Percentiles rank a stretch among this genome's conserved stretches.
phyloP scores from a whole-genome alignment of 1,140 invertebrate genomes.

The Drosophila micromelanica region DNA sequence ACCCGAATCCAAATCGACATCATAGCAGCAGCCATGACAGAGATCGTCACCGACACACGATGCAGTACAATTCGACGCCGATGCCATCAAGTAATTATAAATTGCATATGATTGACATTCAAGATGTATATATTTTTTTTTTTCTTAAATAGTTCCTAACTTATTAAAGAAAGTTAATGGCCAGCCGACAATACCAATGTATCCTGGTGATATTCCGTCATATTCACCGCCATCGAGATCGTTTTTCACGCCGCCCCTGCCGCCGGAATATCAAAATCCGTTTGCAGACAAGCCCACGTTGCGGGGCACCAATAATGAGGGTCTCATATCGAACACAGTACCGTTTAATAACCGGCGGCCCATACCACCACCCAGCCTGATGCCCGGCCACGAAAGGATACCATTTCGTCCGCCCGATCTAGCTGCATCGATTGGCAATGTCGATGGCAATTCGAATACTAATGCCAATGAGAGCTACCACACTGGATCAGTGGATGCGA shows the following conservation, averaged over 20 bases:
- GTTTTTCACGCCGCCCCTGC: conserved; percentile 91
- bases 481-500: conserved; percentile 18
- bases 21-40: conserved; percentile 72
- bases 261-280: conserved; percentile 91
- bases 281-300: conserved; percentile 93
- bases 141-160: conserved; percentile 70
- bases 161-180: conserved; percentile 84
- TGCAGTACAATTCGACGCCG: conserved; percentile 74
- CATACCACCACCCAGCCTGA: conserved; percentile 90
- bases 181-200: conserved; percentile 85
- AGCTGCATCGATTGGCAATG: conserved; percentile 31
- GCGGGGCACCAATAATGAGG: conserved; percentile 87
- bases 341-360: conserved; percentile 88
- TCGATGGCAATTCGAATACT: conserved; percentile 2
- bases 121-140: not conserved
- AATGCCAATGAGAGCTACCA: conserved; percentile 28
- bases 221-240: conserved; percentile 91
- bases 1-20: conserved; percentile 87
- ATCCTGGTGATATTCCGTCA: conserved; percentile 88
- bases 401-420: conserved; percentile 88
- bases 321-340: conserved; percentile 81
- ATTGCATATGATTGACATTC: not conserved
- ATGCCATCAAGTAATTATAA: conserved; percentile 84
- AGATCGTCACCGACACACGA: conserved; percentile 73
- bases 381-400: conserved; percentile 91